A percentile compares a stretch with the other conserved stretches of the same genome.
Conservation (phyloP, 53 echinoderm and acorn worm species). For the Holothuria leucospilota region DNA sequence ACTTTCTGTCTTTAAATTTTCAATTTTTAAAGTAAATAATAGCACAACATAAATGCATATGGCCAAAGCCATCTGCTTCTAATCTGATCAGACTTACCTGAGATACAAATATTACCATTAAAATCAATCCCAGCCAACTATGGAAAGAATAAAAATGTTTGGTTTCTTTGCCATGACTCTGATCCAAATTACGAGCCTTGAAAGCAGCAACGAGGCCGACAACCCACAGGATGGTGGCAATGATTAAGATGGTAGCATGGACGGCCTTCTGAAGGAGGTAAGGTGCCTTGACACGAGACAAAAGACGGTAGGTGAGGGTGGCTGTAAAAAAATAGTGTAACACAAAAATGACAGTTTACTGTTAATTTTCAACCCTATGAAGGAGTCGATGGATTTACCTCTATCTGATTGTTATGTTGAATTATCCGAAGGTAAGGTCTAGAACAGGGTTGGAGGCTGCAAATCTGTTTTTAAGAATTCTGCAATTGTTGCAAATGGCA, state of each 20-base stretch:
- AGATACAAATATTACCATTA: conserved; percentile 65
- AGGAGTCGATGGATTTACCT: too few relatives aligned
- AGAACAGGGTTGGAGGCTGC: too few relatives aligned
- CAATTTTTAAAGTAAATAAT: too few relatives aligned
- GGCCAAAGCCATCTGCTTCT: too few relatives aligned
- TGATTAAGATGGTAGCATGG: conserved; percentile 76
- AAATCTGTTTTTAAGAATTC: too few relatives aligned
- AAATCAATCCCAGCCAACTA: conserved; percentile 79
- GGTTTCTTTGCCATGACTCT: conserved; percentile 4
- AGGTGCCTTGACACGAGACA: conserved; percentile 59
- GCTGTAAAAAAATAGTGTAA: conserved; percentile 41
- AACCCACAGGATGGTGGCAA: conserved; percentile 64
- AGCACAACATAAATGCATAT: too few relatives aligned
- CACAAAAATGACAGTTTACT: neutral
- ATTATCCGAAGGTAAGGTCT: too few relatives aligned
- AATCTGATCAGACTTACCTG: conserved; percentile 58
- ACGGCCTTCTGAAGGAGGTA: conserved; percentile 75
- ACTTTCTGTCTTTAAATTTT: too few relatives aligned
- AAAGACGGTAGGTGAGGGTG: conserved; percentile 72
- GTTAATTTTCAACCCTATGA: neutral
- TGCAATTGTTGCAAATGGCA: too few relatives aligned
- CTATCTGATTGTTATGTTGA: too few relatives aligned
- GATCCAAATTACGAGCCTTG: conserved; percentile 66
- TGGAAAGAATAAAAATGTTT: conserved; percentile 71
- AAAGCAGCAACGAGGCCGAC: conserved; percentile 75